Base-by-base conservation (phyloP, 2,113 vertebrate species). In the Elaphurus davidianus region DNA sequence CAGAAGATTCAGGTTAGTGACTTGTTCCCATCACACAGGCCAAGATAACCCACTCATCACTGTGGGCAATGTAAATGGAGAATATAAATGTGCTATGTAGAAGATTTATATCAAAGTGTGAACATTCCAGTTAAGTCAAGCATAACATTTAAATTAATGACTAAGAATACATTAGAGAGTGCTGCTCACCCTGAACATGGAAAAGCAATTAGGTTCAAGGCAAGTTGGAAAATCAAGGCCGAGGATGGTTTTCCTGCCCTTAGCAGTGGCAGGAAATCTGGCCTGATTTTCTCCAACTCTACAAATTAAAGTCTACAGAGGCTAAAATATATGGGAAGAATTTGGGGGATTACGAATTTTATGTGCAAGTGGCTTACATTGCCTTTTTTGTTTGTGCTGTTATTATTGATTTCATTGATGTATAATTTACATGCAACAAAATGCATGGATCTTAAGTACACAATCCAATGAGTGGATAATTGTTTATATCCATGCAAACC, bases 101-200 rank as follows among this genome's bases (percentile, higher is more conserved):
- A 33, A 95, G 96, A 97, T 97, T 97, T 98, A 98, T 97, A 97
- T 95, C 90, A 33, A 98, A 98, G 97, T 96, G 87, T 15, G 97
- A 97, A 85, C 47, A 79, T 97, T 98, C 43, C 10, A 92, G 91
- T 87, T 95, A 98, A 97, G 52, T 98, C 95, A 90, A 98, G 74
- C 62, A 92, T 94, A 97, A 88, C 88, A 79, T 97, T 98, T 98
- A 98, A 97, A 85, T 99, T 98, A 97, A 96, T 96, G 96, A 94
- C 94, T 93, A 96, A 95, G 96, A 97, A 84, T 93, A 94, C 96
- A 97, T 97, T 98, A 98, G 71, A 76, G 57, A 91, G 52, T 90
- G 28, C 87, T 87, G 90, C 54, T 94, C 94, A 95, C 85, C 96
- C 76, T 90, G 96, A 98, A 98, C 84, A 96, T 91, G 87, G 96